phyloP scores from a whole-genome alignment of 2,797 vertebrate genomes.

The Channallabes apus region DNA sequence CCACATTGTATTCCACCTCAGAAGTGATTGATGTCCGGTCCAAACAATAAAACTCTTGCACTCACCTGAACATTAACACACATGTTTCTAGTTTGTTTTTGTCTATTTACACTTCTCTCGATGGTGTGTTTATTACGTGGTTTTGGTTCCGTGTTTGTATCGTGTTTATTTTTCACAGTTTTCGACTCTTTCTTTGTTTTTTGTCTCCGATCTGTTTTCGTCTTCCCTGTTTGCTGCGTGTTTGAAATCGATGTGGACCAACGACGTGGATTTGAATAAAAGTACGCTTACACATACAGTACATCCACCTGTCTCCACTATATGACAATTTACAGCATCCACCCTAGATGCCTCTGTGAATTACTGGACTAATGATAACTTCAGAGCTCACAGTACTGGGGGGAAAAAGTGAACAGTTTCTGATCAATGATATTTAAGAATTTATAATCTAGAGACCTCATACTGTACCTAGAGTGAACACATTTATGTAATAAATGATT shows the following conservation, averaged over 20 bases:
- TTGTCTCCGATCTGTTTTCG: neutral
- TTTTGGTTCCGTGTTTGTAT: neutral
- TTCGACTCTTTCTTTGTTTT: neutral
- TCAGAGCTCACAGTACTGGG: neutral
- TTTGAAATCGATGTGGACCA: neutral
- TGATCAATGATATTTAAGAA: neutral
- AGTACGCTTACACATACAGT: neutral
- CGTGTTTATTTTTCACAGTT: neutral
- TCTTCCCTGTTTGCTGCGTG: neutral
- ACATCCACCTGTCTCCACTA: neutral
- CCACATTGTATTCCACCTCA: neutral
- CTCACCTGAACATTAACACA: neutral
- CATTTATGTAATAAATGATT: neutral
- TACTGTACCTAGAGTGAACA: neutral
- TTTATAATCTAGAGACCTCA: neutral
- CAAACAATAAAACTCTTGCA: neutral
- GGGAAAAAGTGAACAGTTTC: neutral
- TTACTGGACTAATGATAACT: neutral
- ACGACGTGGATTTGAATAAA: neutral
- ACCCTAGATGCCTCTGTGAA: neutral
- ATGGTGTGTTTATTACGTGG: neutral
- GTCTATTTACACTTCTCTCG: neutral
- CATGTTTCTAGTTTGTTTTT: neutral
- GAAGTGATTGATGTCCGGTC: neutral
- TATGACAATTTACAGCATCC: neutral